phyloP scores from a whole-genome alignment of 2,888 invertebrate species.

The Fissipunctia ypsillon region DNA sequence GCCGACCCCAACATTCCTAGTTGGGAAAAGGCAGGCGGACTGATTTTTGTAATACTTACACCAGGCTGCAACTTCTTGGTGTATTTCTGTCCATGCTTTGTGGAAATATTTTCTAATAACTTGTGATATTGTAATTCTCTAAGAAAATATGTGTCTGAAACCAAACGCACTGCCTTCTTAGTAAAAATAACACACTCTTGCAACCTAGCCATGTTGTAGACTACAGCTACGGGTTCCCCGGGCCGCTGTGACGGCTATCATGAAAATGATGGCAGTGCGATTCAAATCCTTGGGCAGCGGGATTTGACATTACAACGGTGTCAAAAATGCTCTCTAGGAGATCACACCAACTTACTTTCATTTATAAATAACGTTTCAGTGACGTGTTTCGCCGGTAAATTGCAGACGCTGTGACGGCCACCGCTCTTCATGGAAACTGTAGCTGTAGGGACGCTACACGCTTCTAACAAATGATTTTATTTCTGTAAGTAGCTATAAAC shows the following conservation, averaged over 20 bases:
- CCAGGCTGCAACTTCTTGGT: constrained; percentile 70
- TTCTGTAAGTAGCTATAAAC: no score
- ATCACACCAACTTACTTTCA: no score
- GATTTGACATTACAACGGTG: no score
- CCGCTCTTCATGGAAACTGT: no score
- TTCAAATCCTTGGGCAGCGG: no score
- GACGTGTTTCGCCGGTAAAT: no score
- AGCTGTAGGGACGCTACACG: no score
- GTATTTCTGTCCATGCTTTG: constrained; percentile 75
- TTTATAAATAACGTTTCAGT: no score
- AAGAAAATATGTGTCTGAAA: constrained; percentile 73
- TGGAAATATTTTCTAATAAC: constrained; percentile 75
- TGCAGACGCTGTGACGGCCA: no score
- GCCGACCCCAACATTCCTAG: not conserved
- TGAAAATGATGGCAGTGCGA: no score
- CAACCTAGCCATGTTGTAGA: not conserved
- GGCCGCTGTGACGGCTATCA: not conserved
- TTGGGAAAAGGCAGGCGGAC: not conserved
- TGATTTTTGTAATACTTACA: constrained; percentile 63
- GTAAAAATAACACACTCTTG: not conserved
- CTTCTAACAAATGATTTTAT: no score
- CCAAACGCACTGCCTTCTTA: not conserved
- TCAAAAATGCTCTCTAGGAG: no score
- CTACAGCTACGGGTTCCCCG: not conserved
- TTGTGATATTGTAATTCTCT: constrained; percentile 78